Percentiles rank a stretch among this genome's conserved stretches.
Evolutionary conservation across 2,888 invertebrate genomes (phyloP).

Genomic region (Portevinia maculata): DNA sequence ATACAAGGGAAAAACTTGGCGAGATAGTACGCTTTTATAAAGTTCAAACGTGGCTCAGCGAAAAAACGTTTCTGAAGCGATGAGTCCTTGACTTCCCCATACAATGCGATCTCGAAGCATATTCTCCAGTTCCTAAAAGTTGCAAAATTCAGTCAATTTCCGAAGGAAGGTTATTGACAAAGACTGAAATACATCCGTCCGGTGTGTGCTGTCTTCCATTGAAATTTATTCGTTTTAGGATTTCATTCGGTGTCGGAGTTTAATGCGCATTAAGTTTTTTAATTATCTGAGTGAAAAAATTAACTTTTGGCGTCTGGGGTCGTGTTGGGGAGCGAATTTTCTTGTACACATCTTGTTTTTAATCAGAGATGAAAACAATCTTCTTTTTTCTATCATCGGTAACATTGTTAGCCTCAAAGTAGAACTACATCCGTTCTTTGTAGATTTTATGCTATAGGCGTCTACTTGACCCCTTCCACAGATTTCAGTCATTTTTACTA

Average conservation of each 20-base stretch:
- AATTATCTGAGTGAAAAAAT: background rate
- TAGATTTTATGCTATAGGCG: conserved; percentile 1
- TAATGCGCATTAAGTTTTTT: background rate
- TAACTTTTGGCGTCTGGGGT: background rate
- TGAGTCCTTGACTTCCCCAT: background rate
- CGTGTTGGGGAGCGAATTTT: background rate
- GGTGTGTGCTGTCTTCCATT: background rate
- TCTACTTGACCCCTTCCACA: background rate
- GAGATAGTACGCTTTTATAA: conserved; percentile 3
- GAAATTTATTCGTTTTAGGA: background rate
- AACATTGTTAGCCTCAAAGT: conserved; percentile 7
- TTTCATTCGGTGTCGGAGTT: background rate
- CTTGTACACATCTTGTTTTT: background rate
- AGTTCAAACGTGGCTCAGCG: background rate
- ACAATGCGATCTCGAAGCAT: background rate
- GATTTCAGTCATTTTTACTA: background rate
- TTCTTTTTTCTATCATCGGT: background rate
- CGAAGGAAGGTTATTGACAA: background rate
- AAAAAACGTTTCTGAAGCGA: conserved; percentile 5
- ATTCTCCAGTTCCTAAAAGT: background rate
- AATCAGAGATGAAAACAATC: background rate
- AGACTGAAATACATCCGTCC: background rate
- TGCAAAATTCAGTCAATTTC: background rate
- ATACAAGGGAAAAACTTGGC: background rate
- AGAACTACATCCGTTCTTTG: conserved; percentile 1